phyloP scores from a whole-genome alignment of 92 coral and sea anemone genomes.

The Plumapathes pennacea region DNA sequence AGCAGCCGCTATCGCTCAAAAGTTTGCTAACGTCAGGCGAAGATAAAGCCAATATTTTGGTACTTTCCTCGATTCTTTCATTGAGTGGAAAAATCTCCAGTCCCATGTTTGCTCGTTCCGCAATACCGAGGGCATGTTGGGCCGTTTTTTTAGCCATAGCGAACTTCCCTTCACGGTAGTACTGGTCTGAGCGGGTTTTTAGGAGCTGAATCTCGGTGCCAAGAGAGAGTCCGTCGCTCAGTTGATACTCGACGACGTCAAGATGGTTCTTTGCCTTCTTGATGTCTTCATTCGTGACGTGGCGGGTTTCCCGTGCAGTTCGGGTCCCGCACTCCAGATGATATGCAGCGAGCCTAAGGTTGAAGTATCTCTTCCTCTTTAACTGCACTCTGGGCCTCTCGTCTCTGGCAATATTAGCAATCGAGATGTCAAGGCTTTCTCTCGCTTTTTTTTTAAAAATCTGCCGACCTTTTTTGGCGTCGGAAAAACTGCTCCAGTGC shows the following conservation, averaged over 20 bases:
- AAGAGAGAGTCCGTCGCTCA: not conserved
- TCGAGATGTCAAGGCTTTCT: not conserved
- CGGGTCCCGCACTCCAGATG: not conserved
- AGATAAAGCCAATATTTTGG: too few species aligned
- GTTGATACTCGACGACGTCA: not conserved
- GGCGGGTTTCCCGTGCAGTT: not conserved
- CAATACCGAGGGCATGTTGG: constrained; percentile 1
- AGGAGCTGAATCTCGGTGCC: not conserved
- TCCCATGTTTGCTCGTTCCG: too few species aligned
- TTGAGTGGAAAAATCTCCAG: too few species aligned
- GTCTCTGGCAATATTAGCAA: not conserved
- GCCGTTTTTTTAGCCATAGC: constrained; percentile 9
- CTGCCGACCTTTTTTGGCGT: not conserved
- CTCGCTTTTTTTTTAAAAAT: not conserved
- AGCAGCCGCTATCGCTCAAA: too few species aligned
- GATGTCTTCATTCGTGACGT: not conserved
- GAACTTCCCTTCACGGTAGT: not conserved
- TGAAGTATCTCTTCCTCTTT: constrained; percentile 2
- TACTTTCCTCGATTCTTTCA: too few species aligned
- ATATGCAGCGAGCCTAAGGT: not conserved
- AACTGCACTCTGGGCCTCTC: too few species aligned
- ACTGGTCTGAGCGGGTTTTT: constrained; percentile 2
- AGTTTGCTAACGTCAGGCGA: too few species aligned
- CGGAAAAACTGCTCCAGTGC: too few species aligned
- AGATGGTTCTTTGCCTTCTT: constrained; percentile 1